Evolutionary conservation across 2,113 vertebrate genomes (phyloP), one percentile per base, ranked within the genome.

Genomic region (Neomonachus schauinslandi): DNA sequence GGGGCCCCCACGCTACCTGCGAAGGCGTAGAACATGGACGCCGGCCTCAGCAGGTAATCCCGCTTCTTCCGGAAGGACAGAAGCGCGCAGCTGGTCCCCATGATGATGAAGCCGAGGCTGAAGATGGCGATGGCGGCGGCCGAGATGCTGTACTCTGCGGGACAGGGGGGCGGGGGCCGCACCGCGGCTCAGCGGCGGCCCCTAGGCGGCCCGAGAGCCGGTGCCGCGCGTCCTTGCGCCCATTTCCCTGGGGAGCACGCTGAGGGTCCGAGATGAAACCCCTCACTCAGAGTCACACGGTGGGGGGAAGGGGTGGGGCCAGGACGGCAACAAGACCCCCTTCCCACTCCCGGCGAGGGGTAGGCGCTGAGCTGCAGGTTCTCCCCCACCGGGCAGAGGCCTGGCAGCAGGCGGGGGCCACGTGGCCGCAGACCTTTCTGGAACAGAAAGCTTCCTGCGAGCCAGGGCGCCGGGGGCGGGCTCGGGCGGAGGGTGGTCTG

Each of bases 71-170:
- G 65, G 10, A 99, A 99, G 96, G 99, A 99, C 5, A 99, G 98
- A 2, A 99, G 74, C 42, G 99, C 88, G 31, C 99, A 99, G 97
- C 99, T 89, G 6, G 99, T 99, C 1, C 99, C 99, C 9, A 99
- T 97, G 97, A 99, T 99, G 22, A 99, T 98, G 86, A 99, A 99
- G 97, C 97, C 99, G 1, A 99, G 97, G 51, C 99, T 99, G 98
- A 99, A 99, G 98, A 99, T 99, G 98, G 99, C 98, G 53, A 99
- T 99, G 98, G 99, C 99, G 1, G 99, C 99, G 6, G 99, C 99
- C 0, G 99, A 99, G 98, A 99, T 99, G 99, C 99, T 99, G 98
- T 99, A 99, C 96, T 99, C 99, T 99, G 97, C 53, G 91, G 89
- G 31, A 74, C 55, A 24, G 21, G 21, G 24, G 81, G 46, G 77